phyloP scores from a whole-genome alignment of 2,113 vertebrate species.

The Prunella himalayana region DNA sequence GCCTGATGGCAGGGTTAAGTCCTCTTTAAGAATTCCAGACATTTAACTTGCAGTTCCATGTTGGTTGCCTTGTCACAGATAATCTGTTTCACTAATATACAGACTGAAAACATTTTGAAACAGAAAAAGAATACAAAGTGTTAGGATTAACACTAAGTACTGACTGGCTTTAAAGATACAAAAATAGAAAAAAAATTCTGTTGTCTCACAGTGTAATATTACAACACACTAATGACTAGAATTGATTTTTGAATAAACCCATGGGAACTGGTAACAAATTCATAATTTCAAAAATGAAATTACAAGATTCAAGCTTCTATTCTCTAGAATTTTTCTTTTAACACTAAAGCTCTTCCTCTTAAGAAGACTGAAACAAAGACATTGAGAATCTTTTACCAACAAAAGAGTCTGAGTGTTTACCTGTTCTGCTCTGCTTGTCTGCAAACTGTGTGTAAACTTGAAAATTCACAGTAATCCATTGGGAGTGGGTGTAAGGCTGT shows the following conservation, averaged over 20 bases:
- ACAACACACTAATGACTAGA: background rate
- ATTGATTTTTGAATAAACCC: background rate
- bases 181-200: background rate
- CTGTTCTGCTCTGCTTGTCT: background rate
- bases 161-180: background rate
- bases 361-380: background rate
- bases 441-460: background rate
- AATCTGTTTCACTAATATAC: background rate
- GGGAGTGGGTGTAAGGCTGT: background rate
- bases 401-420: background rate
- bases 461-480: background rate
- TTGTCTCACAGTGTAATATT: background rate
- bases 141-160: background rate
- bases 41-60: background rate
- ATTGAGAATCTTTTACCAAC: background rate
- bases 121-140: background rate
- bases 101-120: background rate
- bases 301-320: background rate
- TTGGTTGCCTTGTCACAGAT: background rate
- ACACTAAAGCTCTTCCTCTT: background rate
- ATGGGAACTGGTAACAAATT: background rate
- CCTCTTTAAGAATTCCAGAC: background rate
- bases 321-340: background rate
- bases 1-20: background rate
- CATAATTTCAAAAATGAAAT: background rate